Percentiles rank a stretch among this genome's conserved stretches.
These are phyloP conservation scores for Myotis daubentonii DNA, from an alignment of 2,797 vertebrate species.

Conservation along the genomic window DNA sequence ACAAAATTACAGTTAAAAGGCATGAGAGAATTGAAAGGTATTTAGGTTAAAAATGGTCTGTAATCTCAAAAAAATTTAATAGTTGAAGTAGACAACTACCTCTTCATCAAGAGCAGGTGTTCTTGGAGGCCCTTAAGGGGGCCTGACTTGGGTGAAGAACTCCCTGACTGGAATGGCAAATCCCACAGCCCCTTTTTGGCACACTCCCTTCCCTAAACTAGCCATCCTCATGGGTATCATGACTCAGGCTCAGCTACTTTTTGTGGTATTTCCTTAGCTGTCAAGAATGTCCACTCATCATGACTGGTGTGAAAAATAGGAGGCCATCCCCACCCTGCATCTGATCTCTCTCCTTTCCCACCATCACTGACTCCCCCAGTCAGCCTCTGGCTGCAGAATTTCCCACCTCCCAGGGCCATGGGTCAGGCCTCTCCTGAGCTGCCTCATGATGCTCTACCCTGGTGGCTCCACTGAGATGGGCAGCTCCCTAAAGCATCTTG, in stretches of 20 bases:
- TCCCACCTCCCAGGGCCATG: background rate
- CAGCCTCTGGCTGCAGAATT: background rate
- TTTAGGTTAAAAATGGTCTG: background rate
- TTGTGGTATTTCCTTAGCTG: background rate
- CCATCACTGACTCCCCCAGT: background rate
- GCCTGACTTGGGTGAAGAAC: background rate
- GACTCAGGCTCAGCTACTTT: background rate
- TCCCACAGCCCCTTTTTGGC: background rate
- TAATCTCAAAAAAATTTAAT: background rate
- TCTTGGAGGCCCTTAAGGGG: background rate
- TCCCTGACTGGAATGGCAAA: background rate
- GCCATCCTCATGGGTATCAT: background rate
- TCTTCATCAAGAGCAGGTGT: constrained; percentile 1
- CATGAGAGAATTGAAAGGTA: background rate
- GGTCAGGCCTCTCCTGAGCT: background rate
- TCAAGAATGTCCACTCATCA: background rate
- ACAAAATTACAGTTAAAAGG: constrained; percentile 2
- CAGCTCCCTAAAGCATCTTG: background rate
- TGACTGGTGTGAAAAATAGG: background rate
- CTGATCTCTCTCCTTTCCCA: background rate
- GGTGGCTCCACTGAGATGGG: background rate
- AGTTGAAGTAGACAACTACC: background rate
- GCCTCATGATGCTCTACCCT: background rate
- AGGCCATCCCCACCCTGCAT: background rate
- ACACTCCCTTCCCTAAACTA: background rate